Evolutionary conservation across 2,888 invertebrate genomes (phyloP).

Genomic region (Phyllotreta cruciferae): DNA sequence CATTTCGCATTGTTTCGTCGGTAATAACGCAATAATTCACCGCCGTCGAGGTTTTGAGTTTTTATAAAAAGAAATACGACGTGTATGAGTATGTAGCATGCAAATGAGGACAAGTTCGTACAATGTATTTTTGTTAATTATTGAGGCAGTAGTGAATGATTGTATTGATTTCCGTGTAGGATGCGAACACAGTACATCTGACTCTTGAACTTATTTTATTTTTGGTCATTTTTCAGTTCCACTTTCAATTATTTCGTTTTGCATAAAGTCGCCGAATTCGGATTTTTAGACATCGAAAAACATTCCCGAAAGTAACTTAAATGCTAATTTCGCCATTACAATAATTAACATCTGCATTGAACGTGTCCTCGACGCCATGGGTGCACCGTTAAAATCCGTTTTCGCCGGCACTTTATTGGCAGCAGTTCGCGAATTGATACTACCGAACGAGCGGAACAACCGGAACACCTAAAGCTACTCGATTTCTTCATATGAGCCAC

Average conservation of each 20-base stretch:
- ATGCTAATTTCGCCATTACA: constrained; percentile 2
- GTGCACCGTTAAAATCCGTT: constrained; percentile 9
- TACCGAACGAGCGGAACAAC: constrained; percentile 19
- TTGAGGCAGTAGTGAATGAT: constrained; percentile 36
- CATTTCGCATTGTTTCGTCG: constrained; percentile 39
- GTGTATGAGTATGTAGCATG: constrained; percentile 44
- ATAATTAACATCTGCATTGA: constrained; percentile 1
- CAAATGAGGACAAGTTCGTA: constrained; percentile 43
- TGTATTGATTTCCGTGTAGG: constrained; percentile 37
- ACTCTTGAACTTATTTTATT: background rate
- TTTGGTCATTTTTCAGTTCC: background rate
- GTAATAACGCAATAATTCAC: constrained; percentile 42
- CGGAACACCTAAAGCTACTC: constrained; percentile 26
- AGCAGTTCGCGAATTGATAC: background rate
- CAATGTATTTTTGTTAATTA: constrained; percentile 45
- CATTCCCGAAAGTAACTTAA: background rate
- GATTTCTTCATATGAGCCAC: constrained; percentile 25
- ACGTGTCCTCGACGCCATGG: background rate
- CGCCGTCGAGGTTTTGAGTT: constrained; percentile 39
- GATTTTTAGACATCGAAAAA: too few relatives aligned
- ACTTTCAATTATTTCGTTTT: background rate
- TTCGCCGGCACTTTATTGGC: constrained; percentile 4
- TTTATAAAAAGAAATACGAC: constrained; percentile 42
- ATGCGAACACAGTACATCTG: constrained; percentile 7
- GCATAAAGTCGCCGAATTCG: too few relatives aligned